A percentile compares a stretch with the other conserved stretches of the same genome.
phyloP scores from a whole-genome alignment of 2,113 vertebrate genomes.

The Rhizomys pruinosus region DNA sequence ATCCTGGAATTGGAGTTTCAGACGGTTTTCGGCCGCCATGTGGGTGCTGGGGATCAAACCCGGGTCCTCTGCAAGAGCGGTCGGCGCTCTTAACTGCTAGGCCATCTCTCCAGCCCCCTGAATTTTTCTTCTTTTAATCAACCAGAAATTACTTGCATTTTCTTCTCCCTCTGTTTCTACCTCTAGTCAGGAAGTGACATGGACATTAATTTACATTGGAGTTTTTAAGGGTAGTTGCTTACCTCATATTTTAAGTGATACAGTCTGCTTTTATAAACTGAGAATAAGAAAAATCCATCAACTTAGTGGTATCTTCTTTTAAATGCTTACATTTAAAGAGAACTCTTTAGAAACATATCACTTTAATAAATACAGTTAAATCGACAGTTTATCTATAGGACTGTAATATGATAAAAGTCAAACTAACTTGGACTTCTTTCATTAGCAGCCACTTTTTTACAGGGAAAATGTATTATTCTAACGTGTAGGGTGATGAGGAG shows the following conservation, averaged over 20 bases:
- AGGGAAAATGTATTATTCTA: not conserved
- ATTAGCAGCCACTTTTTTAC: not conserved
- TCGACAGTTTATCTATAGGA: constrained; percentile 33
- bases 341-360: not conserved
- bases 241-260: not conserved
- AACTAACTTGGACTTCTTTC: constrained; percentile 33
- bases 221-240: not conserved
- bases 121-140: not conserved
- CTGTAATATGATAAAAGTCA: constrained; percentile 4
- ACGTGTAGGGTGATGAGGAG: not conserved
- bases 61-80: too few relatives aligned
- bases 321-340: constrained; percentile 39
- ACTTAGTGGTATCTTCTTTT: constrained; percentile 48
- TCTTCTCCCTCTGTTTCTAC: not conserved
- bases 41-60: too few relatives aligned
- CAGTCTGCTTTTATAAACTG: constrained; percentile 30
- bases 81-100: too few relatives aligned
- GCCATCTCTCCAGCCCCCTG: too few relatives aligned
- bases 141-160: not conserved
- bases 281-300: not conserved
- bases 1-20: too few relatives aligned
- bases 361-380: constrained; percentile 4
- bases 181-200: not conserved
- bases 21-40: too few relatives aligned
- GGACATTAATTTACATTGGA: not conserved